Conservation (phyloP, 2,888 invertebrate genomes). For the Melanotus villosus region DNA sequence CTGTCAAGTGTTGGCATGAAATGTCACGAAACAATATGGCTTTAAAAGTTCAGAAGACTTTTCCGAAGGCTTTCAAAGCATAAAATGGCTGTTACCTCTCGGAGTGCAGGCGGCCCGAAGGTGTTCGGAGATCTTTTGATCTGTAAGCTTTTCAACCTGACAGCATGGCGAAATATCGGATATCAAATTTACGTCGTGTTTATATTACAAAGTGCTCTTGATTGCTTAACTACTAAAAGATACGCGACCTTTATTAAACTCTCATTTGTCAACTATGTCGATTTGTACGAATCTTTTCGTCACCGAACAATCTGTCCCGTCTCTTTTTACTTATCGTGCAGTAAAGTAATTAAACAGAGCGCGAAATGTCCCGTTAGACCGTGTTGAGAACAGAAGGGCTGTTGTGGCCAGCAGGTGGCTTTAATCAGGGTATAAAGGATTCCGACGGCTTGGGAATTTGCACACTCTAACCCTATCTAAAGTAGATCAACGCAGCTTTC, state of each 20-base stretch:
- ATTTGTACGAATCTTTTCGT: slow-evolving; percentile 11
- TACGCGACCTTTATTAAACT: slow-evolving; percentile 43
- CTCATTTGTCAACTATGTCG: slow-evolving; percentile 43
- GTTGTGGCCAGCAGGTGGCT: slow-evolving; percentile 48
- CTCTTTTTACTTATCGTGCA: slow-evolving; percentile 21
- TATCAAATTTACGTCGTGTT: slow-evolving; percentile 39
- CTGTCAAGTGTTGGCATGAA: too few relatives aligned
- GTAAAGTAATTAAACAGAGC: slow-evolving; percentile 40
- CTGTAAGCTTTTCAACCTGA: slow-evolving; percentile 25
- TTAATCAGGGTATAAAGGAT: slow-evolving; percentile 52
- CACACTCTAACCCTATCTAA: slow-evolving; percentile 53
- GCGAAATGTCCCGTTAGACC: slow-evolving; percentile 35
- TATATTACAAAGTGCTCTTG: slow-evolving; percentile 37
- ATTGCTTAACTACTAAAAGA: slow-evolving; percentile 41
- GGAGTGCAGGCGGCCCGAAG: too few relatives aligned
- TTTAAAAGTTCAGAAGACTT: too few relatives aligned
- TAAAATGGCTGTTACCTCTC: too few relatives aligned
- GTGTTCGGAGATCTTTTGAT: slow-evolving; percentile 36
- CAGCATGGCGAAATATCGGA: slow-evolving; percentile 29
- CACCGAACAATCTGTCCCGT: slow-evolving; percentile 19
- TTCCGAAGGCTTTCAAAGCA: too few relatives aligned
- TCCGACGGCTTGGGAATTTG: slow-evolving; percentile 52
- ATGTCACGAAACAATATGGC: too few relatives aligned
- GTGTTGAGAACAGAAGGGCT: slow-evolving; percentile 41
- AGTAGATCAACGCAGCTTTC: slow-evolving; percentile 52